A percentile compares a stretch with the other conserved stretches of the same genome.
These are phyloP conservation scores for Coelopa frigida DNA, from an alignment of 1,140 invertebrate species.

Conservation along the genomic window DNA sequence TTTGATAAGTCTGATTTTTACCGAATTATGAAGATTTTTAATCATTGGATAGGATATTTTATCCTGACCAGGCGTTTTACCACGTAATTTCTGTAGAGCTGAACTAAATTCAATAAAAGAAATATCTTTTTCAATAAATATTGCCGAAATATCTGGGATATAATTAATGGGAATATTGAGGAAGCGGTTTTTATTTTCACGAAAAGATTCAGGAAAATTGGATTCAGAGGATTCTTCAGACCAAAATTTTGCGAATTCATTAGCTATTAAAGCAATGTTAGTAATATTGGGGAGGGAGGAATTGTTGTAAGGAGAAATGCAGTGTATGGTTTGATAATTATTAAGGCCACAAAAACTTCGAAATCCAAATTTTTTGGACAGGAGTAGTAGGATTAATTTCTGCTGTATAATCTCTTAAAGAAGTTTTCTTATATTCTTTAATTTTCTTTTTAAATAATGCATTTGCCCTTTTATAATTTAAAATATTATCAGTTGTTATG, in stretches of 20 bases:
- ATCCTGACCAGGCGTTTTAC: conserved; percentile 14
- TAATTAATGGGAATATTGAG: neutral
- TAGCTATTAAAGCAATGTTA: neutral
- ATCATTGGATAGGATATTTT: conserved; percentile 14
- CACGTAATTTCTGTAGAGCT: conserved; percentile 15
- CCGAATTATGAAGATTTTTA: conserved; percentile 6
- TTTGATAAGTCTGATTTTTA: conserved; percentile 14
- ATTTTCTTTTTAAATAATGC: conserved; percentile 3
- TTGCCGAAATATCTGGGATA: neutral
- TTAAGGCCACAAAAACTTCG: conserved; percentile 9
- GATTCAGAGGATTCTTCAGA: neutral
- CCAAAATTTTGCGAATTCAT: conserved; percentile 2
- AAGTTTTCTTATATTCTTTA: neutral
- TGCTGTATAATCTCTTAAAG: conserved; percentile 1
- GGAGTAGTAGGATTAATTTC: neutral
- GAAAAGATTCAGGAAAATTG: neutral
- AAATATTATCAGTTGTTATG: conserved; percentile 3
- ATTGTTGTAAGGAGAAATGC: neutral
- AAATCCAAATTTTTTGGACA: conserved; percentile 3
- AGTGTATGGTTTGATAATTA: conserved; percentile 2
- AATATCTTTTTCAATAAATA: conserved; percentile 8
- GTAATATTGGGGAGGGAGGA: neutral
- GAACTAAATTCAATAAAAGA: conserved; percentile 9
- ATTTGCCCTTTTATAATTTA: conserved; percentile 1
- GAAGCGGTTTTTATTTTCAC: neutral